Evolutionary conservation across 1,140 invertebrate genomes (phyloP).

Genomic region (Achroia grisella): DNA sequence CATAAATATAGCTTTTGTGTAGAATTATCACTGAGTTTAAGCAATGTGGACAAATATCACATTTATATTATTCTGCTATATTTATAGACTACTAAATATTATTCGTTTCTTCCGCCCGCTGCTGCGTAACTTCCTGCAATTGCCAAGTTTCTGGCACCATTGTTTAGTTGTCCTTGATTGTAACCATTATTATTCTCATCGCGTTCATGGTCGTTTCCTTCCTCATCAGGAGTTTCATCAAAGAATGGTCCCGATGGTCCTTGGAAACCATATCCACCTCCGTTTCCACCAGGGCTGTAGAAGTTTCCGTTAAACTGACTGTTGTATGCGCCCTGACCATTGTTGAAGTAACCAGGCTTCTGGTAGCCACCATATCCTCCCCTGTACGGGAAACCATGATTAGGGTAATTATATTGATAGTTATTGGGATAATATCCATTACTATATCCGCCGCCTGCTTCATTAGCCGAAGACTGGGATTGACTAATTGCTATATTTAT

Average conservation of each 20-base stretch:
- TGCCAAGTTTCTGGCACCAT: neutral
- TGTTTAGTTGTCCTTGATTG: constrained; percentile 3
- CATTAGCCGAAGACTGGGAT: constrained; percentile 51
- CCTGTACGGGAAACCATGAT: constrained; percentile 8
- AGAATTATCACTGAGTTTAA: no score
- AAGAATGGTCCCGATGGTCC: constrained; percentile 20
- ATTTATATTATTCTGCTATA: no score
- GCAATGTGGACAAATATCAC: no score
- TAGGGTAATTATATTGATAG: constrained; percentile 40
- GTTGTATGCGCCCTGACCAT: constrained; percentile 38
- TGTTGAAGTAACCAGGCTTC: constrained; percentile 13
- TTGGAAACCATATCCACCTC: constrained; percentile 35
- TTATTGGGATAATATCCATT: constrained; percentile 45
- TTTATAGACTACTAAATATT: neutral
- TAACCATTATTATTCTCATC: constrained; percentile 10
- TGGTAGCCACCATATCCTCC: constrained; percentile 12
- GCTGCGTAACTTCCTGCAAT: constrained; percentile 6
- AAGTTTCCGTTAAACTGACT: constrained; percentile 59
- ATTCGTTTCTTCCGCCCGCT: constrained; percentile 9
- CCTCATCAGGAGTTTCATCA: constrained; percentile 21
- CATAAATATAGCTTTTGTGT: no score
- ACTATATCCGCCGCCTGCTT: constrained; percentile 36
- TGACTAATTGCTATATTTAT: constrained; percentile 63
- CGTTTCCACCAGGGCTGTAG: constrained; percentile 22
- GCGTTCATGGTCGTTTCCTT: constrained; percentile 5